phyloP scores from a whole-genome alignment of 2,113 vertebrate genomes.

The Podarcis cretensis region DNA sequence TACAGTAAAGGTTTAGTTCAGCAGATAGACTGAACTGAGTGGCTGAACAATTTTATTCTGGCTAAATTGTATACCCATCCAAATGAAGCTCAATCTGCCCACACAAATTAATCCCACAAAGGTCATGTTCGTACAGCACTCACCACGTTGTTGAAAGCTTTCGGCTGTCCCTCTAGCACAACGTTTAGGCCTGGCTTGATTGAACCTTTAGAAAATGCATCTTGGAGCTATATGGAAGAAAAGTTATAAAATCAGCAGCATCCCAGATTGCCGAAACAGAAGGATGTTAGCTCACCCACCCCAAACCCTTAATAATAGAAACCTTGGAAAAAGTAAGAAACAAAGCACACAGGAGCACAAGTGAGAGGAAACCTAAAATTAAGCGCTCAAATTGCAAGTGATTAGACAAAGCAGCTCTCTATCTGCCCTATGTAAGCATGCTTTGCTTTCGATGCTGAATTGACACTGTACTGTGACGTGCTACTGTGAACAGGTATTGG shows the following conservation, averaged over 20 bases:
- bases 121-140: constrained; percentile 55
- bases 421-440: not conserved
- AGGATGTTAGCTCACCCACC: not conserved
- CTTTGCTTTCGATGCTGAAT: not conserved
- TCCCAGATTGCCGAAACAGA: not conserved
- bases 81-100: not conserved
- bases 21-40: not conserved
- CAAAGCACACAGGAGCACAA: not conserved
- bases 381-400: not conserved
- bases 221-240: constrained; percentile 83
- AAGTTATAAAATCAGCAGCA: not conserved
- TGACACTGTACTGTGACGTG: not conserved
- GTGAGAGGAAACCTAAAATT: not conserved
- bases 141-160: constrained; percentile 83
- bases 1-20: not conserved
- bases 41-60: not conserved
- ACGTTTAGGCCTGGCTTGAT: constrained; percentile 93
- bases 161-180: constrained; percentile 80
- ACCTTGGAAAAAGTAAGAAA: not conserved
- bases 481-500: not conserved
- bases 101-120: not conserved
- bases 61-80: not conserved
- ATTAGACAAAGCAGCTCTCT: not conserved
- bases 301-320: not conserved
- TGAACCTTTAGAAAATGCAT: constrained; percentile 85